phyloP scores from a whole-genome alignment of 2,888 invertebrate genomes.

The Trichacis sp. region DNA sequence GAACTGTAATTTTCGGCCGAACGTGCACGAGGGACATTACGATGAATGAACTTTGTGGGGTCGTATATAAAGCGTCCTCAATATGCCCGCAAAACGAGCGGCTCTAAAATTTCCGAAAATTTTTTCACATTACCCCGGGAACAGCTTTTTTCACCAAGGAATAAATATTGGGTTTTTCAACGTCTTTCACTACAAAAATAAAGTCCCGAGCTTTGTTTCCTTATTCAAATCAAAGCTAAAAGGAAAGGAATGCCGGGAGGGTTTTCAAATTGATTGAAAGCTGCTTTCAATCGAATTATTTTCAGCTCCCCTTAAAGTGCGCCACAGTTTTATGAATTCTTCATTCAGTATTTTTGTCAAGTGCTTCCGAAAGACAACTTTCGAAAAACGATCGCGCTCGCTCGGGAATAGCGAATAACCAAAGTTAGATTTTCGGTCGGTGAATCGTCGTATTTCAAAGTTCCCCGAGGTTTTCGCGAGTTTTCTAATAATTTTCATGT shows the following conservation, averaged over 20 bases:
- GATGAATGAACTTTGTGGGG: neutral
- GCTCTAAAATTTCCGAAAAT: neutral
- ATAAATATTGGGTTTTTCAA: too few species aligned
- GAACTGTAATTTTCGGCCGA: conserved; percentile 1
- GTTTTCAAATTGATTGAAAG: neutral
- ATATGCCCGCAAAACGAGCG: neutral
- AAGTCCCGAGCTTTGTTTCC: neutral
- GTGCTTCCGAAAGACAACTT: too few species aligned
- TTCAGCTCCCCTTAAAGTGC: neutral
- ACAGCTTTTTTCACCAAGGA: too few species aligned
- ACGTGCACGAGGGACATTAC: neutral
- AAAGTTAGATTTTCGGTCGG: too few species aligned
- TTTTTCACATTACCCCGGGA: neutral
- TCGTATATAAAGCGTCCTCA: neutral
- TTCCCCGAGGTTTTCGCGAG: too few species aligned
- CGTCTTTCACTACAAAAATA: too few species aligned
- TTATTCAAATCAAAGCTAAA: neutral
- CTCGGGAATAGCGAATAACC: too few species aligned
- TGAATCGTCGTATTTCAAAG: too few species aligned
- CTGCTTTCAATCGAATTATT: neutral
- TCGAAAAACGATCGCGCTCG: too few species aligned
- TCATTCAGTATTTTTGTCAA: too few species aligned
- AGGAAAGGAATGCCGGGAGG: neutral
- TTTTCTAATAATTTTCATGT: too few species aligned
- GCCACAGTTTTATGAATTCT: too few species aligned